These are phyloP conservation scores for Chironomus tepperi DNA, from an alignment of 1,140 invertebrate genomes.

Conservation along the genomic window DNA sequence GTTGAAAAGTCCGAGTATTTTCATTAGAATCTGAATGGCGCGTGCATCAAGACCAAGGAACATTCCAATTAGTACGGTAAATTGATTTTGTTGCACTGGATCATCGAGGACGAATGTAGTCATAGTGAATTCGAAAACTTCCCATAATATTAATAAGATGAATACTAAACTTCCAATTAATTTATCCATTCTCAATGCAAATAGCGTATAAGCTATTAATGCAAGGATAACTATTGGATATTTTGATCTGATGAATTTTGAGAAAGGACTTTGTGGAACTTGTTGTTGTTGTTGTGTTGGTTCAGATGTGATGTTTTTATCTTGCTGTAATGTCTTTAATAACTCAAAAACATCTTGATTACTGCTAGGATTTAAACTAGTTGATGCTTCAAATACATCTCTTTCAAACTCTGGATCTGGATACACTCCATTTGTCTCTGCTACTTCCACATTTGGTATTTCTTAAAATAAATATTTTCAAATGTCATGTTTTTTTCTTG, in stretches of 20 bases:
- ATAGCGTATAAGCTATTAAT: background rate
- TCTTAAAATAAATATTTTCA: slow-evolving; percentile 13
- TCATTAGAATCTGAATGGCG: background rate
- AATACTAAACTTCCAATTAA: background rate
- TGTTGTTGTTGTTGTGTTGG: background rate
- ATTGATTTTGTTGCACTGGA: background rate
- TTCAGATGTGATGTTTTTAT: background rate
- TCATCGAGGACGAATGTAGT: background rate
- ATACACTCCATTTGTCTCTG: background rate
- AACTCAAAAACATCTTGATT: slow-evolving; percentile 14
- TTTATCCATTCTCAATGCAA: background rate
- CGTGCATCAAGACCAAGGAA: background rate
- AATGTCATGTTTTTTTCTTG: slow-evolving; percentile 12
- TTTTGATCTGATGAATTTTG: slow-evolving; percentile 9
- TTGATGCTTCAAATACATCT: background rate
- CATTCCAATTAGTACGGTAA: background rate
- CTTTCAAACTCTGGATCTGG: slow-evolving; percentile 8
- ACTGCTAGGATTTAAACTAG: background rate
- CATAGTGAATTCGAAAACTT: background rate
- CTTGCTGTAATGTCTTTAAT: background rate
- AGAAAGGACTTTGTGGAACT: background rate
- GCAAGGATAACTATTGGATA: background rate
- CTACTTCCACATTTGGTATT: background rate
- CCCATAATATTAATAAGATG: background rate
- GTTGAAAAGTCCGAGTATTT: background rate